A percentile compares a stretch with the other conserved stretches of the same genome.
These are phyloP conservation scores for Calcarius lapponicus DNA, from an alignment of 2,797 vertebrate genomes.

Conservation along the genomic window DNA sequence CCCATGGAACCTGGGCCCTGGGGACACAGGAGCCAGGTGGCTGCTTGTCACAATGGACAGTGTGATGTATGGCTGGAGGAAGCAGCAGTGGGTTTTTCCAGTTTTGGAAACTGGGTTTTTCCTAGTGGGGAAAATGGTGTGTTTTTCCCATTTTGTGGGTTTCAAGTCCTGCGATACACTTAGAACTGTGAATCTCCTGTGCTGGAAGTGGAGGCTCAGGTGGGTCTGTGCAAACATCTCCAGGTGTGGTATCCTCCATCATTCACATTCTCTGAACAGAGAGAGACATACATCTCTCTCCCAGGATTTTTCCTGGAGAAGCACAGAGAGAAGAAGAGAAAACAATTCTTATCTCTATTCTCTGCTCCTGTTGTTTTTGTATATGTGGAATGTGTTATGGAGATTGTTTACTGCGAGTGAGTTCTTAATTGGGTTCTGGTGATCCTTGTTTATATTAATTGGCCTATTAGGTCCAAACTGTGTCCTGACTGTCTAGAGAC, in stretches of 20 bases:
- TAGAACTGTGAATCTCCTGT: background rate
- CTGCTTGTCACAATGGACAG: accelerated
- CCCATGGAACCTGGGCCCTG: accelerated
- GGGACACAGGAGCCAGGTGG: accelerated
- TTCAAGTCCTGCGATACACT: background rate
- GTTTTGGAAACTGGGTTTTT: background rate
- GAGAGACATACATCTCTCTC: no score
- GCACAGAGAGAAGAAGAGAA: background rate
- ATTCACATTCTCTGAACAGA: no score
- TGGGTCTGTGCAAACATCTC: background rate
- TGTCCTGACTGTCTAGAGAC: background rate
- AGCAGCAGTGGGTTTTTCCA: background rate
- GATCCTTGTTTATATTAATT: background rate
- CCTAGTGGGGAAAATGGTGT: no score
- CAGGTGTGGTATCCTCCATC: background rate
- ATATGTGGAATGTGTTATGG: background rate
- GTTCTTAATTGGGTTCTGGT: background rate
- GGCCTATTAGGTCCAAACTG: background rate
- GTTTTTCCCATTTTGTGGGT: background rate
- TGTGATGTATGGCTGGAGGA: background rate
- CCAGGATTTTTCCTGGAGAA: no score
- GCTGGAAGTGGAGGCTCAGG: background rate
- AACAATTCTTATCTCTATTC: background rate
- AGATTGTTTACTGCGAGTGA: background rate
- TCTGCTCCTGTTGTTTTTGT: background rate